These are phyloP conservation scores for Sesamia inferens DNA, from an alignment of 2,888 invertebrate genomes.

Conservation along the genomic window DNA sequence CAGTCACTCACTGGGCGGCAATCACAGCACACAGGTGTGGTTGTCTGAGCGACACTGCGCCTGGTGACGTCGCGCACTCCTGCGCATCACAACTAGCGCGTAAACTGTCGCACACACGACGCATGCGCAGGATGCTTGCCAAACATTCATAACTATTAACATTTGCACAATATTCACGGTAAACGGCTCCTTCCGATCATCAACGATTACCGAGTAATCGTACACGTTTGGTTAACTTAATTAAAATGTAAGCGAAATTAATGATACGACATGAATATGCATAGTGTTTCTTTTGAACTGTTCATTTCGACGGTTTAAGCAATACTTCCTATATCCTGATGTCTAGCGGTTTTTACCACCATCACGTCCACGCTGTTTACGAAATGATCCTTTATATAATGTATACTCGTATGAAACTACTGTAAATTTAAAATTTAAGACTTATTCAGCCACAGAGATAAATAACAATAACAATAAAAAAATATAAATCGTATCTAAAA, in stretches of 20 bases:
- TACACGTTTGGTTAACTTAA: conserved; percentile 17
- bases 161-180: conserved; percentile 14
- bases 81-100: conserved; percentile 58
- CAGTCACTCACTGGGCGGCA: neutral
- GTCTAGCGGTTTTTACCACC: neutral
- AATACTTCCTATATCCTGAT: conserved; percentile 25
- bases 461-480: neutral
- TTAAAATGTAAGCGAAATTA: conserved; percentile 48
- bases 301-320: conserved; percentile 14
- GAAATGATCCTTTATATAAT: neutral
- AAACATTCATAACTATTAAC: conserved; percentile 50
- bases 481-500: conserved; percentile 16
- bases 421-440: neutral
- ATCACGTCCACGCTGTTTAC: no score
- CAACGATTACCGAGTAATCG: conserved; percentile 8
- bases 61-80: conserved; percentile 20
- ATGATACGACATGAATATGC: conserved; percentile 23
- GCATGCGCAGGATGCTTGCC: conserved; percentile 28
- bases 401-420: neutral
- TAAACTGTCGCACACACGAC: conserved; percentile 54
- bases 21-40: conserved; percentile 20
- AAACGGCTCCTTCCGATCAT: conserved; percentile 39
- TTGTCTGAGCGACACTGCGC: conserved; percentile 6
- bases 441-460: neutral
- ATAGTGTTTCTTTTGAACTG: conserved; percentile 19